Conservation (phyloP, 2,888 invertebrate genomes). For the Eutolmus rufibarbis region DNA sequence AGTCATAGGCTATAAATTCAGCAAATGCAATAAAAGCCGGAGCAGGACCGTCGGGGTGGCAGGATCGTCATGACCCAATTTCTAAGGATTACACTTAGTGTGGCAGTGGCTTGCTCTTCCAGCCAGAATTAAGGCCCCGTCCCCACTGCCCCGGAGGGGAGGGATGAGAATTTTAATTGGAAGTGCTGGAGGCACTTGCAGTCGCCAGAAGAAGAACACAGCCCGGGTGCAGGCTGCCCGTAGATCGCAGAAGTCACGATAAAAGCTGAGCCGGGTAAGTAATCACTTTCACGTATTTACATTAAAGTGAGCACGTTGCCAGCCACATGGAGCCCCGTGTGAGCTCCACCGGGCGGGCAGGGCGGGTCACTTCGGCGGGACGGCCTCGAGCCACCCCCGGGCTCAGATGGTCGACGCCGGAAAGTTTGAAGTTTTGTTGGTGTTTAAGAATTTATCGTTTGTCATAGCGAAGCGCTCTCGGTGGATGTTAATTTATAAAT, state of each 20-base stretch:
- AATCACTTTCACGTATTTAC: conserved; percentile 32
- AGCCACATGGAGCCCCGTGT: not conserved
- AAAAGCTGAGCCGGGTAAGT: conserved; percentile 17
- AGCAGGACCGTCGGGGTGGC: not conserved
- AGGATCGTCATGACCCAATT: conserved; percentile 19
- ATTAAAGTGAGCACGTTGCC: conserved; percentile 18
- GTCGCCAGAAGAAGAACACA: not conserved
- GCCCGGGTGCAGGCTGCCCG: not conserved
- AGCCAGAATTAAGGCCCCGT: not conserved
- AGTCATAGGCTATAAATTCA: conserved; percentile 28
- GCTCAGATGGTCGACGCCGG: not conserved
- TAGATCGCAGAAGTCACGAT: conserved; percentile 31
- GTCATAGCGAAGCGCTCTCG: not conserved
- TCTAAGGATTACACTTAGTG: conserved; percentile 19
- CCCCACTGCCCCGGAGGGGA: not conserved
- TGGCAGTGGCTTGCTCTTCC: not conserved
- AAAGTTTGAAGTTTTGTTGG: conserved; percentile 11
- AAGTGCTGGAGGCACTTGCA: conserved; percentile 19
- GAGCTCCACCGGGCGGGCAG: not conserved
- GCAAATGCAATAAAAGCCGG: conserved; percentile 20
- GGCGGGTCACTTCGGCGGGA: not conserved
- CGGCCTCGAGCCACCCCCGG: not conserved
- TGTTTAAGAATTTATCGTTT: conserved; percentile 22
- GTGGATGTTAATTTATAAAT: conserved; percentile 28
- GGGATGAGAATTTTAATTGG: conserved; percentile 21